A percentile compares a stretch with the other conserved stretches of the same genome.
These are phyloP conservation scores for Mechanitis messenoides DNA, from an alignment of 2,888 invertebrate genomes.

Conservation along the genomic window DNA sequence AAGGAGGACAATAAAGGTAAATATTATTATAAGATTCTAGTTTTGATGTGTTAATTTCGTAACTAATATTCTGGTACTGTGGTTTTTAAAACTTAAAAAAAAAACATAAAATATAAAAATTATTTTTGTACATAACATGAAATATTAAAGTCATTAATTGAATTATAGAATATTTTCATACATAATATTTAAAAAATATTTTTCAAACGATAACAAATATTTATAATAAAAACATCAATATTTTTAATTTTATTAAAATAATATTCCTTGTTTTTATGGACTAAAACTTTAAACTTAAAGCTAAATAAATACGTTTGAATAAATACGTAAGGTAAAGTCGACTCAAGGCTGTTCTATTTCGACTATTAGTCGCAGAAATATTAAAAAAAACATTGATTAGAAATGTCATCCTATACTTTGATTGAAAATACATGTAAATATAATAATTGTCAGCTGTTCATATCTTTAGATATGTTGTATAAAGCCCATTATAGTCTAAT, in stretches of 20 bases:
- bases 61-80: conserved; percentile 8
- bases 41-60: conserved; percentile 27
- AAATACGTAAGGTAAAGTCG: conserved; percentile 32
- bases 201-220: no score
- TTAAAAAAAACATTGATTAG: background rate
- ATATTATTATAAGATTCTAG: conserved; percentile 25
- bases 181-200: no score
- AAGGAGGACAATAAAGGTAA: conserved; percentile 50
- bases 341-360: conserved; percentile 36
- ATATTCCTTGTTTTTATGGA: no score
- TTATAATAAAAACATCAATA: no score
- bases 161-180: no score
- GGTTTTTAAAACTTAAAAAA: no score
- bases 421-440: background rate
- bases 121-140: no score
- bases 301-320: conserved; percentile 32
- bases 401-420: background rate
- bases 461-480: no score
- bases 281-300: conserved; percentile 7
- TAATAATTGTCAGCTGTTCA: no score
- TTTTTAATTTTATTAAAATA: no score
- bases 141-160: no score
- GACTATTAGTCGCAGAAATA: conserved; percentile 25
- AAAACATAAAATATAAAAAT: no score
- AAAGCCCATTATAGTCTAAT: background rate